Conservation (phyloP, 2,888 invertebrate species). For the Drosophila bunnanda region DNA sequence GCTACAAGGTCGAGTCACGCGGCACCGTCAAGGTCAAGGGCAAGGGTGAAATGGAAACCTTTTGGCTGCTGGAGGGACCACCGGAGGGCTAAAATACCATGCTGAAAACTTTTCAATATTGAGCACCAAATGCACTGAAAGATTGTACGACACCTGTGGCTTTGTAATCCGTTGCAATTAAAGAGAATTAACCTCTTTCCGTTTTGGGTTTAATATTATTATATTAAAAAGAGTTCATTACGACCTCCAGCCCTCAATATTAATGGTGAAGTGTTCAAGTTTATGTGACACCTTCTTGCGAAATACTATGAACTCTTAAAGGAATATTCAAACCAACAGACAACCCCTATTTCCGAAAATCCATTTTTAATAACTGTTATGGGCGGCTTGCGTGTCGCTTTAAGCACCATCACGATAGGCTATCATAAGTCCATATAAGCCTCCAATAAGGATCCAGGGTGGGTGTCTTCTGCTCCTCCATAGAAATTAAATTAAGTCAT, state of each 20-base stretch:
- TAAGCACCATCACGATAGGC: constrained; percentile 27
- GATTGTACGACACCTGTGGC: constrained; percentile 32
- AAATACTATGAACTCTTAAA: background rate
- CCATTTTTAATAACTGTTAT: constrained; percentile 62
- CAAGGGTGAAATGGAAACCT: constrained; percentile 95
- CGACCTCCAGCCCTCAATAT: background rate
- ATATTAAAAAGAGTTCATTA: background rate
- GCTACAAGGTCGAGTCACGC: constrained; percentile 89
- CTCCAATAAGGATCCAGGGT: background rate
- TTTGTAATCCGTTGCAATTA: constrained; percentile 44
- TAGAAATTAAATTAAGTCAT: constrained; percentile 57
- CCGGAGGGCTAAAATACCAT: constrained; percentile 65
- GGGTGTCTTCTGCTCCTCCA: background rate
- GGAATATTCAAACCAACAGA: constrained; percentile 2
- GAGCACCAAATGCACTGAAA: constrained; percentile 41
- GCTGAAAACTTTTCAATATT: constrained; percentile 11
- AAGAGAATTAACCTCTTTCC: constrained; percentile 27
- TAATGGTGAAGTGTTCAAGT: background rate
- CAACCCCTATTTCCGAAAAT: constrained; percentile 35
- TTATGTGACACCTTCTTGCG: background rate
- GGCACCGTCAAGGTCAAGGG: constrained; percentile 93
- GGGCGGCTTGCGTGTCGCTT: constrained; percentile 57
- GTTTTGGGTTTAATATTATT: background rate
- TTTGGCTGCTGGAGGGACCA: constrained; percentile 89
- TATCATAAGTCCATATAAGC: constrained; percentile 26